phyloP scores from a whole-genome alignment of 92 coral and sea anemone species.

The Nematostella vectensis region DNA sequence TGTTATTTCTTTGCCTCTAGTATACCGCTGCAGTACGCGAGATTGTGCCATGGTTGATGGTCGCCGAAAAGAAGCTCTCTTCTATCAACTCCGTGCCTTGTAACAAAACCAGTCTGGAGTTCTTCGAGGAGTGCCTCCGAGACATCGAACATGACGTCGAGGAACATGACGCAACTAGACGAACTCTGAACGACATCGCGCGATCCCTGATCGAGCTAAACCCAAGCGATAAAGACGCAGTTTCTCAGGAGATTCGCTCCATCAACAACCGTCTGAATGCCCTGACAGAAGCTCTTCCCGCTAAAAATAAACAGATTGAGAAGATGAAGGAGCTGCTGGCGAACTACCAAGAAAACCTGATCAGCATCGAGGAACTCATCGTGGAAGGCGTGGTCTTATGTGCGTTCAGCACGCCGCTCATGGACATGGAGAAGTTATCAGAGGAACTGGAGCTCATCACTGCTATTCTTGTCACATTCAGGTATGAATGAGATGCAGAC shows the following conservation, averaged over 20 bases:
- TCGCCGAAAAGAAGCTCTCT: slow-evolving; percentile 57
- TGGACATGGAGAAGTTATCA: slow-evolving; percentile 44
- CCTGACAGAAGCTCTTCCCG: slow-evolving; percentile 51
- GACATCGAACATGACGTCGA: slow-evolving; percentile 56
- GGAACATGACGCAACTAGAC: slow-evolving; percentile 34
- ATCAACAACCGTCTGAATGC: slow-evolving; percentile 59
- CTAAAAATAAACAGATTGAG: slow-evolving; percentile 59
- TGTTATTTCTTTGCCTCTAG: too few species aligned
- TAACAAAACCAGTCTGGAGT: slow-evolving; percentile 52
- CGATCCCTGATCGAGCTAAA: slow-evolving; percentile 56
- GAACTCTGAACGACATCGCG: slow-evolving; percentile 49
- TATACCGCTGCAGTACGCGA: slow-evolving; percentile 55
- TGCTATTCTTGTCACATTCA: slow-evolving; percentile 38
- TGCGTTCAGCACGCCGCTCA: slow-evolving; percentile 46
- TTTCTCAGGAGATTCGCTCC: slow-evolving; percentile 47
- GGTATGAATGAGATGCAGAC: too few species aligned
- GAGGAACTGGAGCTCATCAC: slow-evolving; percentile 43
- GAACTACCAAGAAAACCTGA: slow-evolving; percentile 45
- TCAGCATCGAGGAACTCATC: slow-evolving; percentile 58
- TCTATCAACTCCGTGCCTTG: slow-evolving; percentile 67
- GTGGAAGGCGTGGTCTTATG: slow-evolving; percentile 67
- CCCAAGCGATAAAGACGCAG: slow-evolving; percentile 55
- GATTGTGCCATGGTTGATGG: slow-evolving; percentile 64
- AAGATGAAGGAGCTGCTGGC: slow-evolving; percentile 72
- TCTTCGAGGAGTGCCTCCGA: slow-evolving; percentile 51